Percentiles rank a stretch among this genome's conserved stretches.
phyloP scores from a whole-genome alignment of 2,888 invertebrate species.

The Pristionchus maxplancki region DNA sequence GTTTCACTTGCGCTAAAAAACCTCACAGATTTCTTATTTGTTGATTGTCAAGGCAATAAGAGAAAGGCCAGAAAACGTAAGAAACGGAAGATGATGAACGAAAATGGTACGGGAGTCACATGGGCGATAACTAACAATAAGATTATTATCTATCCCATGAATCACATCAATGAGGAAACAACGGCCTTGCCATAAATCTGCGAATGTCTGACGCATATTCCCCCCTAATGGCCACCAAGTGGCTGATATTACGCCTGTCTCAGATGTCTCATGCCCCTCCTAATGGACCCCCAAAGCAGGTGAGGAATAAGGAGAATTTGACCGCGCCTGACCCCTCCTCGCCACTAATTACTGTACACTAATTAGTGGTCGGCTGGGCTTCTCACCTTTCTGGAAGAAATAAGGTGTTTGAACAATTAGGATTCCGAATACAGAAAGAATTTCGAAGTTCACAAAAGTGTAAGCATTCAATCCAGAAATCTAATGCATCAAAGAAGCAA shows the following conservation, averaged over 20 bases:
- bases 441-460: too few species aligned
- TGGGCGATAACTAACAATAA: background rate
- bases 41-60: too few species aligned
- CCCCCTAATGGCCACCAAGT: background rate
- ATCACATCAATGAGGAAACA: background rate
- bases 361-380: slow-evolving; percentile 29
- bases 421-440: background rate
- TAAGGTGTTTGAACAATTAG: background rate
- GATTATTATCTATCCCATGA: background rate
- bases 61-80: too few species aligned
- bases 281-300: background rate
- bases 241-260: background rate
- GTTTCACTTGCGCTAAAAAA: too few species aligned
- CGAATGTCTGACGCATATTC: background rate
- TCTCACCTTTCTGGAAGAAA: background rate
- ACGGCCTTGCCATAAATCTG: background rate
- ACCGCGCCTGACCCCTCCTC: slow-evolving; percentile 15
- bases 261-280: too few species aligned
- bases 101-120: background rate
- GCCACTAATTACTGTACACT: slow-evolving; percentile 1
- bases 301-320: background rate
- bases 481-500: too few species aligned
- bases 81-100: too few species aligned
- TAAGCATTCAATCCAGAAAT: too few species aligned
- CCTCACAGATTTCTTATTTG: too few species aligned